Base-by-base conservation (phyloP, 2,888 invertebrate genomes). In the Drosophila paranaensis region DNA sequence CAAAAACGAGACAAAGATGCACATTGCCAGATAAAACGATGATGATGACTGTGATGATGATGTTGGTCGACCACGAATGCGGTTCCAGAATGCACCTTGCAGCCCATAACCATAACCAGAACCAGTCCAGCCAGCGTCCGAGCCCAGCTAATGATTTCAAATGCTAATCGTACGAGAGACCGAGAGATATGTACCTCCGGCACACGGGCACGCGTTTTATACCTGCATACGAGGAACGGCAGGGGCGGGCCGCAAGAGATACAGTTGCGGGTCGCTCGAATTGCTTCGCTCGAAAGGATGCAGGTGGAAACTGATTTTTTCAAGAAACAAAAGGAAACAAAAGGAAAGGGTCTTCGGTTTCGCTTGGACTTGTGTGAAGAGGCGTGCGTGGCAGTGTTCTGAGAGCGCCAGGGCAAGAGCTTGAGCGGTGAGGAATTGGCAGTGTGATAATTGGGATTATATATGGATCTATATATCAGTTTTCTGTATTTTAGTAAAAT, bases 301-400 rank as follows among this genome's bases (percentile, higher is more conserved):
- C 91, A 91, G 91, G 90, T 91, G 91, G 77, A 89, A 91, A 91
- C 90, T 81, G 91, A 91, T 91, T 91, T 91, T 91, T 91, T 72
- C 11, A 35, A 60, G 74, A 70, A 70, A 67, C 48, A 64, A 65
- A 65, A 40, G 27, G 43, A 43, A 40, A 54, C 27, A 54, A 63
- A 61, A 43, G 39, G 35, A 79, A 81, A 74, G 63, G 83, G 70
- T 68, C 72, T 60, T 55, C 60, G 68, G 54, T 64, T 33, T 30
- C 39, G n/a, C 51, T 60, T 56, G 48, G 35, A 25, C 25, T 45
- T 45, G 35, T 48, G 16, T 30, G 45, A 35, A 35, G 33, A 50
- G 74, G 76, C 70, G 79, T 60, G 74, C 65, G 39, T 53, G 57
- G 37, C 51, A 45, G 68, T 35, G 25, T 57, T 51, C 33, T 57